Evolutionary conservation across 2,888 invertebrate species (phyloP).

Genomic region (Orthonychiurus folsomi): DNA sequence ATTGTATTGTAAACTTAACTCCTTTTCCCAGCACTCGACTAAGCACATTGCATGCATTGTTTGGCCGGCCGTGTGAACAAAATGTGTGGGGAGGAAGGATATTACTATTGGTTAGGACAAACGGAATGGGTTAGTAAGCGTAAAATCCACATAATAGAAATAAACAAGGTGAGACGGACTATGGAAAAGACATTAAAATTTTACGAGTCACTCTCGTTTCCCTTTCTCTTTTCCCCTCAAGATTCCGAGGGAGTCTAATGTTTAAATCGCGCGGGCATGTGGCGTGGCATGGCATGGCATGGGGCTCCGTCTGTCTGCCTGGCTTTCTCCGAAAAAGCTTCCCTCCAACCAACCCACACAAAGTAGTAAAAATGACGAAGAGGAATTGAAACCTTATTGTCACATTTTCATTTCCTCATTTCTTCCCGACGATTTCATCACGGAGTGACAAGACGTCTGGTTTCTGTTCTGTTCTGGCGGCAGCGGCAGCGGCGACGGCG

Average conservation of each 20-base stretch:
- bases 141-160: not conserved
- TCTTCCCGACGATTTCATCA: not conserved
- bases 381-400: not conserved
- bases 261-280: too few relatives aligned
- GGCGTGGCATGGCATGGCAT: too few relatives aligned
- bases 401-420: not conserved
- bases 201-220: slow-evolving; percentile 11
- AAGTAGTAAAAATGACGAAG: not conserved
- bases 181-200: slow-evolving; percentile 15
- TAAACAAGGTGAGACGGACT: slow-evolving; percentile 7
- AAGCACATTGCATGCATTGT: too few relatives aligned
- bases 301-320: too few relatives aligned
- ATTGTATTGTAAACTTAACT: too few relatives aligned
- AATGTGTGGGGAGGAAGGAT: too few relatives aligned
- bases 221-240: slow-evolving; percentile 7
- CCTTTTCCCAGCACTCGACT: too few relatives aligned
- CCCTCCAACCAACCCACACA: not conserved
- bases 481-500: too few relatives aligned
- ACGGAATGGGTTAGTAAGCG: not conserved
- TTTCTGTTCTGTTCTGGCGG: not conserved
- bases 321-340: too few relatives aligned
- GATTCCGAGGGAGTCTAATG: too few relatives aligned
- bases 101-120: too few relatives aligned
- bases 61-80: too few relatives aligned
- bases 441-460: not conserved